phyloP scores from a whole-genome alignment of 2,113 vertebrate genomes.

The Oryzias javanicus region DNA sequence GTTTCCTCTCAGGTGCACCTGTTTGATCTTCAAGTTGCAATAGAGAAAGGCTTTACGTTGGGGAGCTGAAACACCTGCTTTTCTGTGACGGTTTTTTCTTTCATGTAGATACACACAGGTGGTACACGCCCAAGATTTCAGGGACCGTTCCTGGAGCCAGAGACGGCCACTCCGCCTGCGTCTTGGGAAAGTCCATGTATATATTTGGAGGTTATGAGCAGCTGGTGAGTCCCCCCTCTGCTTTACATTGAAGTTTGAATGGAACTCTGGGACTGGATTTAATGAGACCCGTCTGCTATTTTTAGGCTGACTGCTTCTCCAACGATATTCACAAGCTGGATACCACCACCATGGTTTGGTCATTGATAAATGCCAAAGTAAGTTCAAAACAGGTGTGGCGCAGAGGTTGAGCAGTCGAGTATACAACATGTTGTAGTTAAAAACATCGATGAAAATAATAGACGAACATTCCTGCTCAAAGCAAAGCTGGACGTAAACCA shows the following conservation, averaged over 20 bases:
- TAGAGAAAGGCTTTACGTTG: background rate
- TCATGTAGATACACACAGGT: slow-evolving; percentile 84
- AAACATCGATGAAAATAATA: no score
- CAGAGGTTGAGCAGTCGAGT: no score
- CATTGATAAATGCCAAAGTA: slow-evolving; percentile 89
- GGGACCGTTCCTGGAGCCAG: slow-evolving; percentile 92
- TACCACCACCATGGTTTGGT: slow-evolving; percentile 91
- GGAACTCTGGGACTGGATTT: slow-evolving; percentile 8
- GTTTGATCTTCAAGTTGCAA: slow-evolving; percentile 16
- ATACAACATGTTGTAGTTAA: no score
- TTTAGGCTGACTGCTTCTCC: slow-evolving; percentile 97
- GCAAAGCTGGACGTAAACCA: no score
- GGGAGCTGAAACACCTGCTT: slow-evolving; percentile 25
- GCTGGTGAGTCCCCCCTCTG: slow-evolving; percentile 81
- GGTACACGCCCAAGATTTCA: slow-evolving; percentile 90
- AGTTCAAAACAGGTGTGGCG: slow-evolving; percentile 51
- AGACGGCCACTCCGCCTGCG: slow-evolving; percentile 95
- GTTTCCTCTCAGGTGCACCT: slow-evolving; percentile 32
- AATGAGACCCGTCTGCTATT: slow-evolving; percentile 19
- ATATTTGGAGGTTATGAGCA: slow-evolving; percentile 98
- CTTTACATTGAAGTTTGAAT: background rate
- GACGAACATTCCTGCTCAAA: no score
- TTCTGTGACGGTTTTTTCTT: slow-evolving; percentile 11
- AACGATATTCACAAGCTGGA: slow-evolving; percentile 99
- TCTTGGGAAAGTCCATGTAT: slow-evolving; percentile 92